Percentiles rank a stretch among this genome's conserved stretches.
phyloP scores from a whole-genome alignment of 2,113 vertebrate species.

The Misgurnus mizolepis region DNA sequence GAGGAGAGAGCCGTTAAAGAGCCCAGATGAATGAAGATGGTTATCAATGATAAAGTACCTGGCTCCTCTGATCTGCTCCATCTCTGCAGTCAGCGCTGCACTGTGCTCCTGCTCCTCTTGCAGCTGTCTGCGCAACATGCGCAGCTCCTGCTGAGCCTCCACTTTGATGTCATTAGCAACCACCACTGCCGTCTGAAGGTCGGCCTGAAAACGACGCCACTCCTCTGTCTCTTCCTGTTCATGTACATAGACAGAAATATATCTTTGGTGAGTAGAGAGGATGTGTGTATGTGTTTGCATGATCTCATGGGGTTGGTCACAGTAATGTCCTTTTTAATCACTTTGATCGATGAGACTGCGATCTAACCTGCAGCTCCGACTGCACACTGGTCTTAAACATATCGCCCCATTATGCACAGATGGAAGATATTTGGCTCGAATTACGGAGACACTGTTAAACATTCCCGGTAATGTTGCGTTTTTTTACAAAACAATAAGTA shows the following conservation, averaged over 20 bases:
- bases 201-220: conserved; percentile 94
- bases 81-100: conserved; percentile 81
- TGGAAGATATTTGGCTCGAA: conserved; percentile 1
- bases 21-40: conserved; percentile 30
- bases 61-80: conserved; percentile 84
- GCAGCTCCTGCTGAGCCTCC: conserved; percentile 94
- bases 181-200: conserved; percentile 96
- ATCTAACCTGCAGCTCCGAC: neutral
- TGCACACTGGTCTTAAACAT: neutral
- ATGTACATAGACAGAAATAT: neutral
- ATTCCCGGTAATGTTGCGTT: neutral
- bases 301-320: neutral
- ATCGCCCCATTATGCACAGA: neutral
- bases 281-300: neutral
- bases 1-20: neutral
- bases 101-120: conserved; percentile 92
- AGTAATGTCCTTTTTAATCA: conserved; percentile 17
- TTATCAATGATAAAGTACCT: conserved; percentile 73
- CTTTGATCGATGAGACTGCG: neutral
- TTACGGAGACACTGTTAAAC: conserved; percentile 13
- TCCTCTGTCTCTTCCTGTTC: conserved; percentile 91
- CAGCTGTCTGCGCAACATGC: conserved; percentile 82
- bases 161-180: conserved; percentile 98
- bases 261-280: neutral
- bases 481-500: neutral